Base-by-base conservation (phyloP, 2,113 vertebrate genomes). In the Cacatua alba region DNA sequence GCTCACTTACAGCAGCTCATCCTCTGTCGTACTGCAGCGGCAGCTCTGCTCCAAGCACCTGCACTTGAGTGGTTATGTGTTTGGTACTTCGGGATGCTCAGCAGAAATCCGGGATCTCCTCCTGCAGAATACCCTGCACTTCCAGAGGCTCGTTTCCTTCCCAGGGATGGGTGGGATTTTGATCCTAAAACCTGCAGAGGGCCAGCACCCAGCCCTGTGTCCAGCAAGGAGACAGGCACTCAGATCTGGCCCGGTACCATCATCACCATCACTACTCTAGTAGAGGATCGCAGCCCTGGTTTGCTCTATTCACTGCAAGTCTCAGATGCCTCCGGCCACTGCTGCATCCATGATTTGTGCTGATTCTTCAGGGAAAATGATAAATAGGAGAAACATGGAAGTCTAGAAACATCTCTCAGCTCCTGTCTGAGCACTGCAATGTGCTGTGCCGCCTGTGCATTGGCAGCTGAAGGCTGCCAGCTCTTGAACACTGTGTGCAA, bases 361-460 rank as follows among this genome's bases (percentile, higher is more conserved):
- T 17, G 31, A 24, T 46, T 46, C 13, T 81, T 31, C 39, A 28
- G 78, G 48, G 52, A 21, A 59, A 59, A 46, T 4, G 17, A 6
- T 17, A 26, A 31, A 28, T 17, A 71, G 51, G 5, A 44, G 91
- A 35, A 31, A 28, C 2, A 25, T 15, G 48, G 63, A n/a, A 25
- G 68, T 60, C 49, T 41, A 49, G 78, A 26, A 86, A 25, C 1
- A 0, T 75, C 74, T 31, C 69, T 64, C 14, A 0, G 39, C 88
- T 84, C 39, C 44, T 46, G 28, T 11, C 51, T n/a, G 35, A 78
- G 46, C 65, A 48, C 20, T 37, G 49, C 25, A 20, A 14, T 1
- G 25, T 0, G 3, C 15, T 3, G 0, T 17, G 35, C 53, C 6
- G 17, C 64, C 77, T 29, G 31, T 5, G 41, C 0, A 3, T 12